Evolutionary conservation across 2,888 invertebrate species (phyloP).

Genomic region (Esperia sulphurella): DNA sequence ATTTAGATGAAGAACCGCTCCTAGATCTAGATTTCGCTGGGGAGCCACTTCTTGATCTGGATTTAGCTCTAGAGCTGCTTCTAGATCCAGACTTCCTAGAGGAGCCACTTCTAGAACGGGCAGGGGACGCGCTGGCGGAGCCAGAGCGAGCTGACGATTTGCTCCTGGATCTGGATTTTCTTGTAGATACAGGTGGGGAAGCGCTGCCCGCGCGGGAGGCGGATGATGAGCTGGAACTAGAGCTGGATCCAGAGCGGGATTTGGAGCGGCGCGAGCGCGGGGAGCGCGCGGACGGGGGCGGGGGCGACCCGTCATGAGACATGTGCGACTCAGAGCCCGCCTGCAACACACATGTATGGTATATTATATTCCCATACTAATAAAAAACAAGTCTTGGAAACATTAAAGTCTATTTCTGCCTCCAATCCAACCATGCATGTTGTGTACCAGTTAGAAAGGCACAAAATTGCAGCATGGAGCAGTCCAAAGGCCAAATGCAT

Average conservation of each 20-base stretch:
- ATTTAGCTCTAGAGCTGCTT: slow-evolving; percentile 21
- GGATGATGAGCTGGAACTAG: background rate
- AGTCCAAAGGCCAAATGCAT: no score
- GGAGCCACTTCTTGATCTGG: slow-evolving; percentile 15
- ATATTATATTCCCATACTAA: no score
- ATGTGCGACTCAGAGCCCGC: slow-evolving; percentile 32
- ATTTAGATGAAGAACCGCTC: slow-evolving; percentile 24
- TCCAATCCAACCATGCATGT: no score
- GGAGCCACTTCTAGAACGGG: slow-evolving; percentile 21
- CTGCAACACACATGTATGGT: background rate
- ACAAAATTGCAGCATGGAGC: no score
- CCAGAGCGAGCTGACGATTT: background rate
- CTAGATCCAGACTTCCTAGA: slow-evolving; percentile 14
- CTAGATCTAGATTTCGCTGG: slow-evolving; percentile 18
- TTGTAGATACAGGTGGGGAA: background rate
- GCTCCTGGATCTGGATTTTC: background rate
- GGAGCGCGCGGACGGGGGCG: background rate
- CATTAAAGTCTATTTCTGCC: no score
- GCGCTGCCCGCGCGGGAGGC: background rate
- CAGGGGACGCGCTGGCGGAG: background rate
- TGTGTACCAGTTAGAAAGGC: no score
- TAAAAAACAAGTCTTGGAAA: no score
- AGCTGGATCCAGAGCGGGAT: background rate
- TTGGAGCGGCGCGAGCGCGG: background rate
- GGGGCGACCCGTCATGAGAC: slow-evolving; percentile 46